phyloP scores from a whole-genome alignment of 1,140 invertebrate genomes.

The Cataglyphis hispanica region DNA sequence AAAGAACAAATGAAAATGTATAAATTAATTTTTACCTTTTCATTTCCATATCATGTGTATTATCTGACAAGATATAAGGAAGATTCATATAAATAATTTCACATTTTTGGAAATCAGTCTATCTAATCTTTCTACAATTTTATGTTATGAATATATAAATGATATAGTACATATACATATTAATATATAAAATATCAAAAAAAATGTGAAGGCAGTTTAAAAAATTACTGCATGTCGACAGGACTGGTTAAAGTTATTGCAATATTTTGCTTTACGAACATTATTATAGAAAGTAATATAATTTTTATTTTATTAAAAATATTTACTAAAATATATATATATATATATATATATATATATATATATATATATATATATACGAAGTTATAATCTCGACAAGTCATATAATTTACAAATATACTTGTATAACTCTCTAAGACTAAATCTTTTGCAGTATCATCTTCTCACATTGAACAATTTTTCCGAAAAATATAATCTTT shows the following conservation, averaged over 20 bases:
- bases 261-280: slow-evolving; percentile 22
- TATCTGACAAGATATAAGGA: background rate
- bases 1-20: background rate
- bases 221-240: background rate
- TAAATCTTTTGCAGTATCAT: slow-evolving; percentile 16
- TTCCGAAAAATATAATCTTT: background rate
- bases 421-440: background rate
- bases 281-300: background rate
- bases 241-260: slow-evolving; percentile 13
- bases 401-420: slow-evolving; percentile 7
- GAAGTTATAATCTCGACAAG: background rate
- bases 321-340: slow-evolving; percentile 3
- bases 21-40: slow-evolving; percentile 12
- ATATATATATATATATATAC: background rate
- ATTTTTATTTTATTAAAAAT: slow-evolving; percentile 21
- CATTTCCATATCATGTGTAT: background rate
- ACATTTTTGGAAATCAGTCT: background rate
- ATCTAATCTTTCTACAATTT: slow-evolving; percentile 3
- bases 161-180: slow-evolving; percentile 4
- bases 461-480: background rate
- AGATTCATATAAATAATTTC: background rate
- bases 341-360: slow-evolving; percentile 10
- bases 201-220: background rate
- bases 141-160: slow-evolving; percentile 19
- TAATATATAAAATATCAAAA: background rate